Evolutionary conservation across 2,888 invertebrate species (phyloP).

Genomic region (Mesochorus sp.): DNA sequence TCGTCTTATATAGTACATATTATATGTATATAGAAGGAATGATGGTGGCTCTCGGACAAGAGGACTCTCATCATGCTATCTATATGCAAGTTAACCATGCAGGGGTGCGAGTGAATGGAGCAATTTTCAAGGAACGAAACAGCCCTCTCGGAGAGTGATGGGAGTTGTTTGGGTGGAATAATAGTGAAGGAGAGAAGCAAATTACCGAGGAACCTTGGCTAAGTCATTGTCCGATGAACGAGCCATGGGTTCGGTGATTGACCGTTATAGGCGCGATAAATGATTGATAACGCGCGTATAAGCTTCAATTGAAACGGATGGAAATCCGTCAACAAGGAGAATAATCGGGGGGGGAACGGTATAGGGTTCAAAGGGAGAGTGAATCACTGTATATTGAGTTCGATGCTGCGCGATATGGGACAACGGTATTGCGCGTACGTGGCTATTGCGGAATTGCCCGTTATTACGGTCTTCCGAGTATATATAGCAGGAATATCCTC

Average conservation of each 20-base stretch:
- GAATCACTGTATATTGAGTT: not conserved
- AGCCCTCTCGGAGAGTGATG: no score
- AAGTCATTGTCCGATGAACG: not conserved
- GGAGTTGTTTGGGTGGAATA: not conserved
- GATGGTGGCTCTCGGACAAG: not conserved
- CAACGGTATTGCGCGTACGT: not conserved
- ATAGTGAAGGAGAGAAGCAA: not conserved
- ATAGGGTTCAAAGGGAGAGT: not conserved
- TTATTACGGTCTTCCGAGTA: not conserved
- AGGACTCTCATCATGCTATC: not conserved
- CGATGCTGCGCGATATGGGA: not conserved
- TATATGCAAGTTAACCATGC: not conserved
- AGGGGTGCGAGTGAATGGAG: not conserved
- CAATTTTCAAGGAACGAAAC: not conserved
- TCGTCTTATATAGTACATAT: not conserved
- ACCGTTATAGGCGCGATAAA: not conserved
- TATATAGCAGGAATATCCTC: slow-evolving; percentile 1
- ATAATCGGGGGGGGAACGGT: not conserved
- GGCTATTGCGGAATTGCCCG: not conserved
- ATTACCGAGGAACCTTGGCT: not conserved
- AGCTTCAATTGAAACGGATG: not conserved
- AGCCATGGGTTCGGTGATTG: not conserved
- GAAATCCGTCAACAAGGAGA: not conserved
- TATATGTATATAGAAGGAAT: not conserved
- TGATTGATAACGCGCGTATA: not conserved